Evolutionary conservation across 2,797 vertebrate species (phyloP).

Genomic region (Acanthornis magna): DNA sequence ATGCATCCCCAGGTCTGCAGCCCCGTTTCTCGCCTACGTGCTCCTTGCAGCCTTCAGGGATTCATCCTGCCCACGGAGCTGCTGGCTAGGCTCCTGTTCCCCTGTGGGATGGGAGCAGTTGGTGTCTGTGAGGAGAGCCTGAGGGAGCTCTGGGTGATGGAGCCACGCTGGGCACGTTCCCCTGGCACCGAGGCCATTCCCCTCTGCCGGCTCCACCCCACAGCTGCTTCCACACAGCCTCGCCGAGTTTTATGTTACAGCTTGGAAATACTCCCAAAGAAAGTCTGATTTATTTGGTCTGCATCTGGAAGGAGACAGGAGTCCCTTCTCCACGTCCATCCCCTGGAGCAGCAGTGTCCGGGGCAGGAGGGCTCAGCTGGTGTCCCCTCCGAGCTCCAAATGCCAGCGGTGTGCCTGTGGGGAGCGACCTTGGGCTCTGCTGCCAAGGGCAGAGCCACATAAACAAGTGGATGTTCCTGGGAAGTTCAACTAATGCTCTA

Average conservation of each 20-base stretch:
- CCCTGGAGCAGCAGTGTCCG: background rate
- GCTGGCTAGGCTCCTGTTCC: background rate
- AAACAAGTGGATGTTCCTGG: background rate
- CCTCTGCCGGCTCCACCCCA: background rate
- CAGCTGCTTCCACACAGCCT: background rate
- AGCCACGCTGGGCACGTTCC: background rate
- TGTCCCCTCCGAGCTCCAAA: background rate
- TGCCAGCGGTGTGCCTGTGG: background rate
- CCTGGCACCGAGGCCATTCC: background rate
- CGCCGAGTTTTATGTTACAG: accelerated
- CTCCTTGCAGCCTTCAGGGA: background rate
- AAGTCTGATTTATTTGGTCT: accelerated
- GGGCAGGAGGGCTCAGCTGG: background rate
- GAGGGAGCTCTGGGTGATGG: background rate
- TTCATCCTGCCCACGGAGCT: accelerated
- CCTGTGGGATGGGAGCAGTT: accelerated
- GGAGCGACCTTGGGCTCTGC: slow-evolving; percentile 5
- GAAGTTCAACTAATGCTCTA: background rate
- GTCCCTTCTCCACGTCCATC: accelerated
- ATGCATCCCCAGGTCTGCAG: background rate
- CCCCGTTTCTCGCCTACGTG: accelerated
- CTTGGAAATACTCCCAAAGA: background rate
- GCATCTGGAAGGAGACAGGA: background rate
- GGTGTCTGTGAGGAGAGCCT: background rate
- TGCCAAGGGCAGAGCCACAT: background rate